Evolutionary conservation across 2,888 invertebrate genomes (phyloP).

Genomic region (Acrocera orbiculus): DNA sequence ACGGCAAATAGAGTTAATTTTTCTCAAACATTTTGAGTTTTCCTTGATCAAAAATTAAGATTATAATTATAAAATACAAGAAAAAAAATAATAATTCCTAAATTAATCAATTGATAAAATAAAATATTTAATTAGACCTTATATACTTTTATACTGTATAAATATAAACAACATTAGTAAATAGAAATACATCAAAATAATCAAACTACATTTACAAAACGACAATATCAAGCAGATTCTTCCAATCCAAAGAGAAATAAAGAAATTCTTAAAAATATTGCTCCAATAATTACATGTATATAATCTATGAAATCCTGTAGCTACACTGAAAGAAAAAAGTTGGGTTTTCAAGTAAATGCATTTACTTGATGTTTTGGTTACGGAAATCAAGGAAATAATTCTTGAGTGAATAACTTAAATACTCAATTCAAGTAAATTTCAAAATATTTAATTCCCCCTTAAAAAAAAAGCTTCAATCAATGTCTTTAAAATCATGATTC

Average conservation of each 20-base stretch:
- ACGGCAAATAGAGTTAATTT: constrained; percentile 46
- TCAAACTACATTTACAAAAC: constrained; percentile 48
- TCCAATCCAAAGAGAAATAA: constrained; percentile 45
- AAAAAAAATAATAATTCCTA: constrained; percentile 26
- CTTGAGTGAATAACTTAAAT: too few relatives aligned
- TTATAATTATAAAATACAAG: constrained; percentile 35
- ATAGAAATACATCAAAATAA: constrained; percentile 43
- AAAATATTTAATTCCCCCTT: too few relatives aligned
- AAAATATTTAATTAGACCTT: constrained; percentile 43
- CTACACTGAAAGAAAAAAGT: too few relatives aligned
- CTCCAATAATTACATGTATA: constrained; percentile 50
- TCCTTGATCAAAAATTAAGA: constrained; percentile 38
- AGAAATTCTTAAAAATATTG: constrained; percentile 36
- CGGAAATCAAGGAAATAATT: too few relatives aligned
- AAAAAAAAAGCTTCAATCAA: too few relatives aligned
- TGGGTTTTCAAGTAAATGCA: too few relatives aligned
- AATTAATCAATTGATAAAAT: constrained; percentile 32
- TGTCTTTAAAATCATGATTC: too few relatives aligned
- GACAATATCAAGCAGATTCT: constrained; percentile 49
- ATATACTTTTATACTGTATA: constrained; percentile 34
- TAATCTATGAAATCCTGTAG: constrained; percentile 60
- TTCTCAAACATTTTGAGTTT: constrained; percentile 40
- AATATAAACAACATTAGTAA: constrained; percentile 48
- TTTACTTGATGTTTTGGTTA: too few relatives aligned
- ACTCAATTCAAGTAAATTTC: too few relatives aligned